phyloP scores from a whole-genome alignment of 2,797 vertebrate genomes.

The Myotis pilosus region DNA sequence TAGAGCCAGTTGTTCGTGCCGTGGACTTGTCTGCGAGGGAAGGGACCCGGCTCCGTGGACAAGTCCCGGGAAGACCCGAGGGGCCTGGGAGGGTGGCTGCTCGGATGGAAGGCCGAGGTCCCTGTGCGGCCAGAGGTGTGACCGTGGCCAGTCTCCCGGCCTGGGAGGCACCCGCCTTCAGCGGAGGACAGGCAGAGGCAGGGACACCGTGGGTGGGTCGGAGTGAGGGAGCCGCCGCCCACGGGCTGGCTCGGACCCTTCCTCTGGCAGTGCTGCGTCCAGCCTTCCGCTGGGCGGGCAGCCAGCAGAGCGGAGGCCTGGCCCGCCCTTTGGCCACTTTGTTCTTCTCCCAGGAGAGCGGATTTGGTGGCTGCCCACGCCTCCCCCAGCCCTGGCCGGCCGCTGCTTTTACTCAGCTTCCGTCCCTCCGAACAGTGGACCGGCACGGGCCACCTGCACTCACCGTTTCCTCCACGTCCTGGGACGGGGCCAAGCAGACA shows the following conservation, averaged over 20 bases:
- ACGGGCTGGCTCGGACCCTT: background rate
- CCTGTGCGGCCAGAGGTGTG: fast-evolving
- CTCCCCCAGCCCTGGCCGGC: background rate
- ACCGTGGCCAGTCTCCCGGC: background rate
- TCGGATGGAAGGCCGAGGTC: fast-evolving
- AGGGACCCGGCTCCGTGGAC: fast-evolving
- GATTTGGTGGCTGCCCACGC: background rate
- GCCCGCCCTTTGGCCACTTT: background rate
- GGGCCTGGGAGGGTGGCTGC: background rate
- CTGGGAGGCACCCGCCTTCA: background rate
- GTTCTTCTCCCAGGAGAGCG: background rate
- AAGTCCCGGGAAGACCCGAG: background rate
- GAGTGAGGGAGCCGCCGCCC: background rate
- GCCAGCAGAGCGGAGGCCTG: background rate
- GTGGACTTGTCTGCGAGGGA: fast-evolving
- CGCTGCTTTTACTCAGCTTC: background rate
- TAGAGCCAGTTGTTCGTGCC: fast-evolving
- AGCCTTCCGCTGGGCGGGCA: background rate
- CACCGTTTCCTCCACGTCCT: background rate
- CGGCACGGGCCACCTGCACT: fast-evolving
- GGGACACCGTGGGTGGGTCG: background rate
- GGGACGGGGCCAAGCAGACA: background rate
- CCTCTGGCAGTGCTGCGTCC: fast-evolving
- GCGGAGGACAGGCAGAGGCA: background rate
- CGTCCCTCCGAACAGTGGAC: fast-evolving